A percentile compares a stretch with the other conserved stretches of the same genome.
These are phyloP conservation scores for Lagenorhynchus albirostris DNA, from an alignment of 2,113 vertebrate genomes.

Conservation along the genomic window DNA sequence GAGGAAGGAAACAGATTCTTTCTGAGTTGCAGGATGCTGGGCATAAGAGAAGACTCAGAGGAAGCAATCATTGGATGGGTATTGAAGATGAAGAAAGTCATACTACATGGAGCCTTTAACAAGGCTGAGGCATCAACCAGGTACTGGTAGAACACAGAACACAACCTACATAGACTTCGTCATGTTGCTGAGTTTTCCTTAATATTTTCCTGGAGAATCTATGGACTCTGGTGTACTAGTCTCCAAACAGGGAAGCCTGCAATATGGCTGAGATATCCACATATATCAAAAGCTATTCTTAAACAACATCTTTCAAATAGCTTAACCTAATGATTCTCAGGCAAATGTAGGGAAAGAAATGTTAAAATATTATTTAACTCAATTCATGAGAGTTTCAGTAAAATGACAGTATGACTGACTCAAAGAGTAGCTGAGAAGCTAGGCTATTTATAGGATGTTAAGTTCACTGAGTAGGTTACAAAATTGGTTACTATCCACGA, in stretches of 20 bases:
- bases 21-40: background rate
- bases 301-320: background rate
- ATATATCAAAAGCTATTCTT: background rate
- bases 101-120: background rate
- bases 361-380: background rate
- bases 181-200: background rate
- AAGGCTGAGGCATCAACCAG: background rate
- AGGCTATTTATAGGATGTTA: background rate
- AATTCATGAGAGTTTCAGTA: background rate
- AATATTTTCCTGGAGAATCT: background rate
- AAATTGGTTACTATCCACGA: background rate
- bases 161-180: background rate
- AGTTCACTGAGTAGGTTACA: background rate
- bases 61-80: background rate
- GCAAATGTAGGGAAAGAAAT: background rate
- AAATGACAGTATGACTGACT: background rate
- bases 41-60: background rate
- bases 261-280: background rate
- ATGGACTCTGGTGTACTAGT: background rate
- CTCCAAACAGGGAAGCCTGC: background rate
- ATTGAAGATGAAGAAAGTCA: background rate
- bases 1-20: background rate
- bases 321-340: background rate
- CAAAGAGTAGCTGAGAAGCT: background rate
- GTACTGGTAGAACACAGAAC: background rate